Base-by-base conservation (phyloP, 1,140 invertebrate species). In the Drosophila pallidifrons region DNA sequence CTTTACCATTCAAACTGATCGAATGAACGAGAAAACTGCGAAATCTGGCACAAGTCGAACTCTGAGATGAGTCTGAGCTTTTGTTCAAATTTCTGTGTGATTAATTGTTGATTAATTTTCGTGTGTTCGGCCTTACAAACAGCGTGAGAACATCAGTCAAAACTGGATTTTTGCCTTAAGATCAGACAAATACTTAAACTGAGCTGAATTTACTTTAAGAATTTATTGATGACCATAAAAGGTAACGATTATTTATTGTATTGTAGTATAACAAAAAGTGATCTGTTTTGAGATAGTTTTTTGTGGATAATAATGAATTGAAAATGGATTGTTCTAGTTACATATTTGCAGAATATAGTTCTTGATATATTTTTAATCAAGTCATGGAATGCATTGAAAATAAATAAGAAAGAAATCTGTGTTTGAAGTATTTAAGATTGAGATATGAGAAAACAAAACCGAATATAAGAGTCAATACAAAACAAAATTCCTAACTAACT, bases 91-190 rank as follows among this genome's bases (percentile, higher is more conserved):
- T 51, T 55, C 47, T 55, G 10, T 68, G 16, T 45, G 68, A 82
- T 72, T 86, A 81, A 75, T 78, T 85, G 82, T 59, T 79, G 63
- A 81, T 78, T 75, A 72, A 79, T 79, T 82, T 81, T 52, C 47
- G 47, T 30, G 55, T 30, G 43, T 54, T 30, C 30, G 15, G 13
- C 13, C 13, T 5, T 8, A 28, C 11, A n/a, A 55, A 38, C 28
- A 47, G 63, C 63, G 63, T 65, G 51, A 65, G 63, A 65, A 64
- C 59, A 64, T 35, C 38, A 70, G 32, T 41, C 30, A 59, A 59
- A 30, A 43, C 11, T 35, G 43, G 10, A 66, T 6, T 41, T 25
- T 54, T 54, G 11, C 35, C 59, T 43, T 28, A 16, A 41, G 47
- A 52, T 43, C 61, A 30, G 51, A n/a, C n/a, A 43, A 43, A 43